These are phyloP conservation scores for Amiota minor DNA, from an alignment of 2,888 invertebrate genomes.

Conservation along the genomic window DNA sequence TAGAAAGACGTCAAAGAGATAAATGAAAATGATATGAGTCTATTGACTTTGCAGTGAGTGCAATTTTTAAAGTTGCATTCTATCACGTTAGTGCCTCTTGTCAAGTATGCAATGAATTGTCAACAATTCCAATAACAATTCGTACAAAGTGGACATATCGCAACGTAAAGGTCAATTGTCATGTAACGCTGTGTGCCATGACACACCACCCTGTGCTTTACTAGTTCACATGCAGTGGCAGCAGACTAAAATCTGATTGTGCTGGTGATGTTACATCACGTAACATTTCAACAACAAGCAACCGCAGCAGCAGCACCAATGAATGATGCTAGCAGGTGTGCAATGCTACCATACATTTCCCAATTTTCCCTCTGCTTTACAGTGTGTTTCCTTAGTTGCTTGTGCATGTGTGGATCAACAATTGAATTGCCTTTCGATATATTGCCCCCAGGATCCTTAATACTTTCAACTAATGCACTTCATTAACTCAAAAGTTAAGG, in stretches of 20 bases:
- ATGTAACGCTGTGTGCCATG: conserved; percentile 45
- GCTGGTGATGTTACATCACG: conserved; percentile 57
- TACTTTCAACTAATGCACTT: too few relatives aligned
- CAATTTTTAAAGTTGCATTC: conserved; percentile 8
- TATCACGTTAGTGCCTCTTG: too few relatives aligned
- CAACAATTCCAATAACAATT: too few relatives aligned
- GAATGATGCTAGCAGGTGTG: neutral
- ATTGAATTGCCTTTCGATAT: conserved; percentile 53
- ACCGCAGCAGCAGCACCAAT: neutral
- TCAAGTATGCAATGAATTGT: too few relatives aligned
- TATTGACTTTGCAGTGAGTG: neutral
- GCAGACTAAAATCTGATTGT: neutral
- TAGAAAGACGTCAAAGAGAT: too few relatives aligned
- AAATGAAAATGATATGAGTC: too few relatives aligned
- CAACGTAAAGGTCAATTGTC: conserved; percentile 65
- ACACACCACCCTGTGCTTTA: too few relatives aligned
- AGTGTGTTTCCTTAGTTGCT: neutral
- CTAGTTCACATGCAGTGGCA: too few relatives aligned
- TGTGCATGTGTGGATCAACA: conserved; percentile 44
- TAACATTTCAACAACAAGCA: conserved; percentile 29
- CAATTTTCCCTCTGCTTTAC: neutral
- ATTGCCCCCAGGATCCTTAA: too few relatives aligned
- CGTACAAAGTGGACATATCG: too few relatives aligned
- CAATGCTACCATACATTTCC: too few relatives aligned
- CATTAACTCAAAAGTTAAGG: too few relatives aligned